These are phyloP conservation scores for human (Homo sapiens) DNA, from an alignment of 2,113 vertebrate genomes.

Conservation along the genomic window GRCh38 chr5:76498001-76498500, in stretches of 20 bases:
- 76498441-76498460: background rate
- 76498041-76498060: background rate
- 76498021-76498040: background rate
- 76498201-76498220: background rate
- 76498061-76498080: background rate
- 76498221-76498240: background rate
- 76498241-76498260: background rate
- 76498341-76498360: background rate
- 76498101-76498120: background rate
- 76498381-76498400: background rate
- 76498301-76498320: background rate
- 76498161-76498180: background rate
- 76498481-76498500: background rate
- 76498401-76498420: background rate
- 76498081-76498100: background rate
- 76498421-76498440: background rate
- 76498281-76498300: background rate
- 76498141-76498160: accelerated
- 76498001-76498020: background rate
- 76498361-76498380: background rate
- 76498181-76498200: background rate
- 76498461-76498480: background rate
- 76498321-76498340: background rate
- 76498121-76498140: background rate
- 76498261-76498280: background rate